These are phyloP conservation scores for Epizoanthus rinbou DNA, from an alignment of 92 coral and sea anemone genomes.

Conservation along the genomic window DNA sequence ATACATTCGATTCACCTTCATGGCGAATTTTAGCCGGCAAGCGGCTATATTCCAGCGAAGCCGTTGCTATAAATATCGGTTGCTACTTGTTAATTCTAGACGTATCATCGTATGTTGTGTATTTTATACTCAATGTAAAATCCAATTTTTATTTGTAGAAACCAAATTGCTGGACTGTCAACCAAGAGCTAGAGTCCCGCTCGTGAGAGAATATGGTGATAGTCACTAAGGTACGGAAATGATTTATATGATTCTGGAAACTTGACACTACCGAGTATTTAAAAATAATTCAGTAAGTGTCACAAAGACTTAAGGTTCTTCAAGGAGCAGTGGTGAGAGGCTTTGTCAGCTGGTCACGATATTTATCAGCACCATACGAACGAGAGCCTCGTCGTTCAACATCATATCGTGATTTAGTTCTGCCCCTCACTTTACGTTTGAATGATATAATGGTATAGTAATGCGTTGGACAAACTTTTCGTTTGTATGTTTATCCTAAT, in stretches of 20 bases:
- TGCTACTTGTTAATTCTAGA: background rate
- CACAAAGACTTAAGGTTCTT: background rate
- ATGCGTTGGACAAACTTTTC: slow-evolving; percentile 12
- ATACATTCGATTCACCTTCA: background rate
- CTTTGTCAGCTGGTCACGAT: background rate
- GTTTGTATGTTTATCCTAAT: background rate
- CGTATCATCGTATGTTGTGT: background rate
- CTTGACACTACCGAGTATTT: background rate
- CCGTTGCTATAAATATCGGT: slow-evolving; percentile 22
- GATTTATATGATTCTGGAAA: slow-evolving; percentile 23
- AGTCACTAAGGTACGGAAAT: slow-evolving; percentile 32
- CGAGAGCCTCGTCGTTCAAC: background rate
- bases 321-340: slow-evolving; percentile 1
- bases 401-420: background rate
- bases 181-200: background rate
- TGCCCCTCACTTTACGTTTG: background rate
- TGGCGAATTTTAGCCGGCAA: slow-evolving; percentile 25
- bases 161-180: background rate
- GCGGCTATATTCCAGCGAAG: slow-evolving; percentile 10
- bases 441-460: background rate
- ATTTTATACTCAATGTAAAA: background rate
- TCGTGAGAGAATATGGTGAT: slow-evolving; percentile 37
- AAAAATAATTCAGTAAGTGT: background rate
- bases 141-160: slow-evolving; percentile 13
- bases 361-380: background rate